Evolutionary conservation across 2,888 invertebrate species (phyloP).

Genomic region (Thysanoteuthis rhombus): DNA sequence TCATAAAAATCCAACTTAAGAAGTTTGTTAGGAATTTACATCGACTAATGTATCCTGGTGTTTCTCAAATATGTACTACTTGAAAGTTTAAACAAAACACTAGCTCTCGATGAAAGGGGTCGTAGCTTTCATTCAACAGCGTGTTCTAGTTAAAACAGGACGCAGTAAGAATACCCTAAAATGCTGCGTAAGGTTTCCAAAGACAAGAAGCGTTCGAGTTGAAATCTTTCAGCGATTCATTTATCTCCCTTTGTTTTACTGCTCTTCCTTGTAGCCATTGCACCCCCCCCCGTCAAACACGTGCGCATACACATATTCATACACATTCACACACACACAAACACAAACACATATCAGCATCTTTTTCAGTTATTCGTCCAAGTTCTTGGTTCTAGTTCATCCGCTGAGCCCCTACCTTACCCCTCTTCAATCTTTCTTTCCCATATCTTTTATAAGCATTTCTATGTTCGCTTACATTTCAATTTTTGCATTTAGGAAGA

Average conservation of each 20-base stretch:
- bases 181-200: neutral
- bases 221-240: neutral
- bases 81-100: no score
- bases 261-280: neutral
- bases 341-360: neutral
- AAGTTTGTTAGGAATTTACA: no score
- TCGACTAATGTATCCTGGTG: no score
- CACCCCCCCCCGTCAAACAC: neutral
- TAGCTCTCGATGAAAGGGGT: neutral
- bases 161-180: neutral
- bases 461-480: neutral
- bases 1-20: no score
- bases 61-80: no score
- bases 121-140: neutral
- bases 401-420: no score
- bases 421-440: no score
- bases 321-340: neutral
- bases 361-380: neutral
- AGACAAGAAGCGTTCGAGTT: neutral
- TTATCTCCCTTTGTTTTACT: neutral
- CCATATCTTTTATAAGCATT: neutral
- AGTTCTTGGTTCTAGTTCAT: no score
- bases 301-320: neutral
- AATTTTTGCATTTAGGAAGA: neutral
- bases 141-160: neutral